These are phyloP conservation scores for Cliona cf. orientalis DNA, from an alignment of 37 sponge, comb jelly and placozoan species.

Conservation along the genomic window DNA sequence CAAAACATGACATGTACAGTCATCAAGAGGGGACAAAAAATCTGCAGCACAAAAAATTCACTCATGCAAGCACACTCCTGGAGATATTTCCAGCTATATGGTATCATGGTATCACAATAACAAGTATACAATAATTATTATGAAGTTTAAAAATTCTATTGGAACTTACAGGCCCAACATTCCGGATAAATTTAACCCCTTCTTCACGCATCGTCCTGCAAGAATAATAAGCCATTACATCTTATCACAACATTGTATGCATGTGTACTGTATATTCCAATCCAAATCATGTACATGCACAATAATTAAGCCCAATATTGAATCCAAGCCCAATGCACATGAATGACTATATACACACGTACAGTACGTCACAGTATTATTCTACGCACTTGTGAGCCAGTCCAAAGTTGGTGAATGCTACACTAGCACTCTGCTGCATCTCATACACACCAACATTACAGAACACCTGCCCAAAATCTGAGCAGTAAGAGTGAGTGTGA, in stretches of 20 bases:
- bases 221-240: too few relatives aligned
- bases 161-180: slow-evolving; percentile 68
- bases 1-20: too few relatives aligned
- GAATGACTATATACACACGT: slow-evolving; percentile 1
- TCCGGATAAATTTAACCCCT: slow-evolving; percentile 64
- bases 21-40: too few relatives aligned
- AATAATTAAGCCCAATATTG: neutral
- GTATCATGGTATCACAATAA: too few relatives aligned
- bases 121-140: too few relatives aligned
- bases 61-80: too few relatives aligned
- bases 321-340: neutral
- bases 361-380: neutral
- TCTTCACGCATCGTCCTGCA: slow-evolving; percentile 73
- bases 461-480: slow-evolving; percentile 87
- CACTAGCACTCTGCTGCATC: slow-evolving; percentile 80
- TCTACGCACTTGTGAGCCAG: slow-evolving; percentile 74
- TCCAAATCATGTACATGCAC: neutral
- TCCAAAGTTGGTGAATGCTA: slow-evolving; percentile 91
- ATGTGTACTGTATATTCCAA: neutral
- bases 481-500: neutral
- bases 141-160: too few relatives aligned
- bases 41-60: too few relatives aligned
- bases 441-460: slow-evolving; percentile 79
- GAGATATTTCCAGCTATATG: too few relatives aligned
- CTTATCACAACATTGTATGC: too few relatives aligned